Conservation (phyloP, 2,113 vertebrate species). For the Brevimyrus niger region DNA sequence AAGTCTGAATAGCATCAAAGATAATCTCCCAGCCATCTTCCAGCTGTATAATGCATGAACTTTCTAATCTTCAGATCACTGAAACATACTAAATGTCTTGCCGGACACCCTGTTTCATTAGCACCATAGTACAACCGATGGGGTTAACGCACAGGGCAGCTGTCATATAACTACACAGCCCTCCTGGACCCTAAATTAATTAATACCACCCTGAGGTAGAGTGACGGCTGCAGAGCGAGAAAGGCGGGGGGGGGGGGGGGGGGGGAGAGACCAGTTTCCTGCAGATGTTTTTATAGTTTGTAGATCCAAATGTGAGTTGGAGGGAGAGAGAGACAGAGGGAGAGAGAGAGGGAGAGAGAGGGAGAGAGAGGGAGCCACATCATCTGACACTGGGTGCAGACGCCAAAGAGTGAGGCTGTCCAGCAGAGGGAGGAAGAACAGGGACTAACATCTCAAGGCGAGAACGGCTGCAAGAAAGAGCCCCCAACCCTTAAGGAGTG, state of each 20-base stretch:
- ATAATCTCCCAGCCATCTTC: background rate
- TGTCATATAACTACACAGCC: constrained; percentile 5
- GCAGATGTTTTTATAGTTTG: constrained; percentile 46
- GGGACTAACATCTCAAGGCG: constrained; percentile 8
- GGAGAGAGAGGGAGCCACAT: constrained; percentile 21
- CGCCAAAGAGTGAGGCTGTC: constrained; percentile 9
- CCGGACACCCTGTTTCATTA: constrained; percentile 41
- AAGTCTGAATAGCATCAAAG: background rate
- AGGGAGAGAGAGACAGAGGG: constrained; percentile 5
- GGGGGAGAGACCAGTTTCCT: constrained; percentile 31
- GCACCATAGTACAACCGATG: constrained; percentile 42
- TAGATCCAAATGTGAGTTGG: constrained; percentile 30
- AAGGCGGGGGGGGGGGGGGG: constrained; percentile 26
- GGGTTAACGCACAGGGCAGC: constrained; percentile 39
- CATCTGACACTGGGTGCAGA: constrained; percentile 17
- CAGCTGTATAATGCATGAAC: background rate
- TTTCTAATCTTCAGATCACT: constrained; percentile 18
- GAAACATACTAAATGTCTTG: constrained; percentile 49
- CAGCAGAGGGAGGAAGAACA: constrained; percentile 18
- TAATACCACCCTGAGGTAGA: constrained; percentile 57
- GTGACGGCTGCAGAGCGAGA: constrained; percentile 30
- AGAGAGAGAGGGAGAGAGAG: constrained; percentile 10
- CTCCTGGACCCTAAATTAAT: constrained; percentile 43
- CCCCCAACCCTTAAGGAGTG: constrained; percentile 28
- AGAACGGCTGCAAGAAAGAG: constrained; percentile 30